Conservation (phyloP, 2,797 vertebrate species). For the Knipowitschia caucasica region DNA sequence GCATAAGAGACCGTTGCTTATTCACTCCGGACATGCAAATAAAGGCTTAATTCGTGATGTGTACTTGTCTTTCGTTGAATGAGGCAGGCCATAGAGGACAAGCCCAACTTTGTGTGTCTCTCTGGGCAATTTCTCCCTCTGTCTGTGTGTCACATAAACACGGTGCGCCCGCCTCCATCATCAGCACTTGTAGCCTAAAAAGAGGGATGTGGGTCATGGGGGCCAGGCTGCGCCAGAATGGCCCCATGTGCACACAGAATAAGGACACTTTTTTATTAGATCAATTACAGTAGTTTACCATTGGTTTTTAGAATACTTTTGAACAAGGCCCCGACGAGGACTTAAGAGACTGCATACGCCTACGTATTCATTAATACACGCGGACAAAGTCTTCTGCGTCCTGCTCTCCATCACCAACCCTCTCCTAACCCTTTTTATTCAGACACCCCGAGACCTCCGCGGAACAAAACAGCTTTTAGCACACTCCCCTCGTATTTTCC, state of each 20-base stretch:
- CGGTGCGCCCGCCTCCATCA: conserved; percentile 26
- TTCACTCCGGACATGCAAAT: conserved; percentile 52
- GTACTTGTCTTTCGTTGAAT: conserved; percentile 23
- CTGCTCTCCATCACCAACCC: conserved; percentile 38
- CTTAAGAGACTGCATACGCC: conserved; percentile 61
- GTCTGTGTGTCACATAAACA: conserved; percentile 15
- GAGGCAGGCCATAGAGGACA: conserved; percentile 44
- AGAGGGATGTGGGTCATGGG: conserved; percentile 59
- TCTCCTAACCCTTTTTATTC: conserved; percentile 72
- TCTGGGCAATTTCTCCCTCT: conserved; percentile 1
- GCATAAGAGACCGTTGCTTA: not conserved
- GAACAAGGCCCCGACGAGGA: conserved; percentile 56
- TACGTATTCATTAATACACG: conserved; percentile 60
- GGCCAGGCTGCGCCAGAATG: conserved; percentile 40
- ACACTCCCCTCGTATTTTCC: conserved; percentile 41
- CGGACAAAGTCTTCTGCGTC: conserved; percentile 42
- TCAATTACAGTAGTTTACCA: conserved; percentile 7
- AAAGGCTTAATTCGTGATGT: conserved; percentile 32
- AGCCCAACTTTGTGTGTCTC: conserved; percentile 12
- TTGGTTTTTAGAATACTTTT: conserved; percentile 33
- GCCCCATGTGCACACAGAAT: conserved; percentile 32
- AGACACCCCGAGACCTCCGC: conserved; percentile 69
- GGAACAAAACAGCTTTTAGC: conserved; percentile 75
- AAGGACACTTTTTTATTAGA: conserved; percentile 34
- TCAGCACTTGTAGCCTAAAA: conserved; percentile 57